Conservation (phyloP, 2,797 vertebrate genomes). For the Ctenochaetus hawaiiensis region DNA sequence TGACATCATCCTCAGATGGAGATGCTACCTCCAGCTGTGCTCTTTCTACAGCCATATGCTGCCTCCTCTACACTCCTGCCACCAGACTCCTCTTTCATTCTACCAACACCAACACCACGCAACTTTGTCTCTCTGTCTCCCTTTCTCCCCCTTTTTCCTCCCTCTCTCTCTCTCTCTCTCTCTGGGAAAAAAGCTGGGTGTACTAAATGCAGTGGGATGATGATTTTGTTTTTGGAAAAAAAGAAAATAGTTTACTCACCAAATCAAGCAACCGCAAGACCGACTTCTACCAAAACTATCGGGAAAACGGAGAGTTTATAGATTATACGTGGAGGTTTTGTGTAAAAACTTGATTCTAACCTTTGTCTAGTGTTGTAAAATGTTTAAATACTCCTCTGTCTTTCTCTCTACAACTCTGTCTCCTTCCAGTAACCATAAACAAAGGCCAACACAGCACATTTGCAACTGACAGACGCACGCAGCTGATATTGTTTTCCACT, state of each 20-base stretch:
- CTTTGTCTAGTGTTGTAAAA: constrained; percentile 62
- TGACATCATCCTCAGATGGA: constrained; percentile 99
- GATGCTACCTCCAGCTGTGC: constrained; percentile 99
- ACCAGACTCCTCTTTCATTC: constrained; percentile 99
- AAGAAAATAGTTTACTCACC: constrained; percentile 54
- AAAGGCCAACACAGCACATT: constrained; percentile 86
- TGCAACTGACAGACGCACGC: constrained; percentile 87
- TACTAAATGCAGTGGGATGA: constrained; percentile 79
- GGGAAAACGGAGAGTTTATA: constrained; percentile 67
- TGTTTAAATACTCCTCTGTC: constrained; percentile 8
- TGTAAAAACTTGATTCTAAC: constrained; percentile 70
- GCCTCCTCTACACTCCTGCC: constrained; percentile 99
- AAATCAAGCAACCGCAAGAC: constrained; percentile 47
- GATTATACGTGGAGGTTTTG: constrained; percentile 48
- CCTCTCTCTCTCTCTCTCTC: constrained; percentile 77
- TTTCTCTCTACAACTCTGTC: constrained; percentile 23
- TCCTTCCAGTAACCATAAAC: constrained; percentile 85
- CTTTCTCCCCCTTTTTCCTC: constrained; percentile 83
- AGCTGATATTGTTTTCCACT: constrained; percentile 90
- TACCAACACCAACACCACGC: constrained; percentile 87
- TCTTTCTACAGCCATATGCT: constrained; percentile 99
- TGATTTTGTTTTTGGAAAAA: constrained; percentile 67
- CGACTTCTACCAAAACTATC: constrained; percentile 61
- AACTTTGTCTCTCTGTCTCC: constrained; percentile 97
- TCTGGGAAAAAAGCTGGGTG: constrained; percentile 48